Percentiles rank a stretch among this genome's conserved stretches.
These are phyloP conservation scores for Apaloderma vittatum DNA, from an alignment of 2,113 vertebrate species.

Conservation along the genomic window DNA sequence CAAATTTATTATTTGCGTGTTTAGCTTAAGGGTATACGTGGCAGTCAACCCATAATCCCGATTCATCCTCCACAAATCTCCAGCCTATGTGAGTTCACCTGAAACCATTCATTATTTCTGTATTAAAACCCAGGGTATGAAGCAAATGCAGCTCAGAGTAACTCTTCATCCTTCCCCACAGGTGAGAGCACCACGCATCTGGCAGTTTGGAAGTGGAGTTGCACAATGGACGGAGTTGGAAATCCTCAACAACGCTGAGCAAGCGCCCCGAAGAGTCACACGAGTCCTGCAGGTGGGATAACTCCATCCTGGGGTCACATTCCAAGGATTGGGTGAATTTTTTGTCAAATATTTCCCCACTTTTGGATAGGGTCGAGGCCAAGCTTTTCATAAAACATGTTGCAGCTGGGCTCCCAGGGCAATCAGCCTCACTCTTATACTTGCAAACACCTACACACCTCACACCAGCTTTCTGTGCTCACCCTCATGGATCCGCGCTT, in stretches of 20 bases:
- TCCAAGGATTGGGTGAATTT: neutral
- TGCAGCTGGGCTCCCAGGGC: neutral
- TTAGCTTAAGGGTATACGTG: neutral
- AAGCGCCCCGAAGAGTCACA: neutral
- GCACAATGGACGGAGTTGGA: neutral
- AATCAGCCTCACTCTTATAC: neutral
- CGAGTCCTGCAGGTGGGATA: neutral
- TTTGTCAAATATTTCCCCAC: neutral
- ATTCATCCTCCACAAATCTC: slow-evolving; percentile 26
- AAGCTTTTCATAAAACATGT: neutral
- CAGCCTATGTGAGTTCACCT: neutral
- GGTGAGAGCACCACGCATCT: neutral
- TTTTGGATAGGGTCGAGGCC: neutral
- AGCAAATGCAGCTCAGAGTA: neutral
- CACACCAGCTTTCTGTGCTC: neutral
- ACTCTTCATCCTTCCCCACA: neutral
- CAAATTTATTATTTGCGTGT: neutral
- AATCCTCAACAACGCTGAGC: neutral
- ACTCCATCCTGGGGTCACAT: neutral
- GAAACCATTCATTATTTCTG: slow-evolving; percentile 15
- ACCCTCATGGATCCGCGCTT: neutral
- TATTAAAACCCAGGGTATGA: neutral
- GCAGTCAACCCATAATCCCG: slow-evolving; percentile 24
- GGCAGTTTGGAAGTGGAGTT: neutral
- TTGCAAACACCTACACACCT: neutral